phyloP scores from a whole-genome alignment of 2,888 invertebrate genomes.

The Habroteleia sp. region DNA sequence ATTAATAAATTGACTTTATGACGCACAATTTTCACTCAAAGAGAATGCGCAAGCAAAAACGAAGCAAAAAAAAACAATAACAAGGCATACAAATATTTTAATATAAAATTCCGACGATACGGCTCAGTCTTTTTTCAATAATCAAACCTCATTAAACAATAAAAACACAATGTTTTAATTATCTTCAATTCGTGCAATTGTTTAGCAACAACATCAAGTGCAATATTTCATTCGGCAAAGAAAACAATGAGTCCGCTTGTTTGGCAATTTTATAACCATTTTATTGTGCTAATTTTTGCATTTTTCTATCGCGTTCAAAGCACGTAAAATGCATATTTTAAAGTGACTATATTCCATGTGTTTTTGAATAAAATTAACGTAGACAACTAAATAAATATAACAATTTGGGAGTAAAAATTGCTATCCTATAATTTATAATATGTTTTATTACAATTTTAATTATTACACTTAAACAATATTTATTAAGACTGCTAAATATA shows the following conservation, averaged over 20 bases:
- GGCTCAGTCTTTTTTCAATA: slow-evolving; percentile 14
- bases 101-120: neutral
- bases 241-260: slow-evolving; percentile 10
- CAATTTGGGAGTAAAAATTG: too few species aligned
- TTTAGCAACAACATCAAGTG: slow-evolving; percentile 8
- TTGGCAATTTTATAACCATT: neutral
- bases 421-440: too few species aligned
- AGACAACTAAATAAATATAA: too few species aligned
- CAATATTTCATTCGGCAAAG: slow-evolving; percentile 6
- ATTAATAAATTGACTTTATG: slow-evolving; percentile 1
- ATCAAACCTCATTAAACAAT: slow-evolving; percentile 31
- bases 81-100: too few species aligned
- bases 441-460: too few species aligned
- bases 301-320: too few species aligned
- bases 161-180: slow-evolving; percentile 25
- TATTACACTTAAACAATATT: too few species aligned
- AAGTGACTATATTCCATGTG: too few species aligned
- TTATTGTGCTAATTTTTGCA: too few species aligned
- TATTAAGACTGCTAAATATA: too few species aligned
- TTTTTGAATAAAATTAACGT: too few species aligned
- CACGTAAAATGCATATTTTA: too few species aligned
- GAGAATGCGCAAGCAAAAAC: neutral
- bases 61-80: neutral
- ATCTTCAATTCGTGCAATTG: slow-evolving; percentile 20
- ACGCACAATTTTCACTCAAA: neutral